Percentiles rank a stretch among this genome's conserved stretches.
phyloP scores from a whole-genome alignment of 2,113 vertebrate genomes.

The Pluvianellus socialis region DNA sequence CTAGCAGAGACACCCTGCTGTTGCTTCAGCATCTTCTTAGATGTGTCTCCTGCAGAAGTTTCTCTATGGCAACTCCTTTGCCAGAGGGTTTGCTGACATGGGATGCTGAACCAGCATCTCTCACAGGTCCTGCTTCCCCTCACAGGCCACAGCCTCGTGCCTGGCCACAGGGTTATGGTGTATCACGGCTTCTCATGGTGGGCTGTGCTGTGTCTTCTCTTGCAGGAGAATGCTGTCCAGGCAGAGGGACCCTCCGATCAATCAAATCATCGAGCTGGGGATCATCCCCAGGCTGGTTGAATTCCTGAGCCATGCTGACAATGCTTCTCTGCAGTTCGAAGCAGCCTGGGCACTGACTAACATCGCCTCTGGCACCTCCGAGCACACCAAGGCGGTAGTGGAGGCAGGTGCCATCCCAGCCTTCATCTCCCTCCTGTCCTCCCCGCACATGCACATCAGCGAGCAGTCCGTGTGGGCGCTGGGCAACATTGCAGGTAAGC shows the following conservation, averaged over 20 bases:
- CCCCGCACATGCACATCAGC: conserved; percentile 83
- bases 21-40: not conserved
- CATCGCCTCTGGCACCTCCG: conserved; percentile 87
- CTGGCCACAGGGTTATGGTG: not conserved
- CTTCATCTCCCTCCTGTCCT: conserved; percentile 83
- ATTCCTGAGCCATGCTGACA: conserved; percentile 77
- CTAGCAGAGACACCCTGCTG: not conserved
- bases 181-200: not conserved
- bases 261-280: conserved; percentile 79
- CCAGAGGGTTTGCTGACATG: not conserved
- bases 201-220: not conserved
- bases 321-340: conserved; percentile 85
- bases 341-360: conserved; percentile 95
- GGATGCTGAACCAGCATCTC: not conserved
- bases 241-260: conserved; percentile 82
- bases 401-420: conserved; percentile 84
- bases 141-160: not conserved
- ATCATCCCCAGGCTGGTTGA: conserved; percentile 83
- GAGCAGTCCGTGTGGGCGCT: conserved; percentile 93
- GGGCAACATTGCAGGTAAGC: conserved; percentile 91
- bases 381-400: conserved; percentile 86
- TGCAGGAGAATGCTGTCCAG: conserved; percentile 85
- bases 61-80: not conserved
- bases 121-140: not conserved
- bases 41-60: not conserved